These are phyloP conservation scores for Forbesichthys agassizii DNA, from an alignment of 2,113 vertebrate genomes.

Conservation along the genomic window DNA sequence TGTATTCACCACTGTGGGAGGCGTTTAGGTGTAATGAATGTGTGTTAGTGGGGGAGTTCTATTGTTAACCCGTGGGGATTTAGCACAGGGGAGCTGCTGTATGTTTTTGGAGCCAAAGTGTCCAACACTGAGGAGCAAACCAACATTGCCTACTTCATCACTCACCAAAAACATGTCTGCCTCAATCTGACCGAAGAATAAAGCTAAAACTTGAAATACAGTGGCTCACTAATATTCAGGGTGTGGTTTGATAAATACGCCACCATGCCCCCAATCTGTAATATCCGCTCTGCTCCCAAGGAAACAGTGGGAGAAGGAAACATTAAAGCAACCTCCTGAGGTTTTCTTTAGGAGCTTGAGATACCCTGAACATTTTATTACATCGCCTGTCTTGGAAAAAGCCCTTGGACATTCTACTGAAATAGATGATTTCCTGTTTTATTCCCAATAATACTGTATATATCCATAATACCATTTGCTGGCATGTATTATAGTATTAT, in stretches of 20 bases:
- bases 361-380: constrained; percentile 53
- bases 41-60: not conserved
- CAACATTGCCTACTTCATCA: constrained; percentile 19
- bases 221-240: constrained; percentile 57
- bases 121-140: constrained; percentile 15
- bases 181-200: constrained; percentile 36
- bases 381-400: constrained; percentile 28
- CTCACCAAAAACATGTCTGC: not conserved
- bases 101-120: constrained; percentile 26
- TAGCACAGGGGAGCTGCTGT: constrained; percentile 5
- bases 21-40: not conserved
- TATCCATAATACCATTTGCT: constrained; percentile 14
- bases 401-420: constrained; percentile 14
- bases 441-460: not conserved
- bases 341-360: constrained; percentile 39
- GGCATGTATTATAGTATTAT: constrained; percentile 17
- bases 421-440: not conserved
- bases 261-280: constrained; percentile 64
- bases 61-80: constrained; percentile 10
- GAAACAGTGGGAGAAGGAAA: constrained; percentile 41
- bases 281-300: constrained; percentile 66
- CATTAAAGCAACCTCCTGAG: constrained; percentile 65
- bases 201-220: constrained; percentile 22
- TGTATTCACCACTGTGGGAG: not conserved
- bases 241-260: constrained; percentile 66